A percentile compares a stretch with the other conserved stretches of the same genome.
These are phyloP conservation scores for Amazona finschi DNA, from an alignment of 2,797 vertebrate genomes.

Conservation along the genomic window DNA sequence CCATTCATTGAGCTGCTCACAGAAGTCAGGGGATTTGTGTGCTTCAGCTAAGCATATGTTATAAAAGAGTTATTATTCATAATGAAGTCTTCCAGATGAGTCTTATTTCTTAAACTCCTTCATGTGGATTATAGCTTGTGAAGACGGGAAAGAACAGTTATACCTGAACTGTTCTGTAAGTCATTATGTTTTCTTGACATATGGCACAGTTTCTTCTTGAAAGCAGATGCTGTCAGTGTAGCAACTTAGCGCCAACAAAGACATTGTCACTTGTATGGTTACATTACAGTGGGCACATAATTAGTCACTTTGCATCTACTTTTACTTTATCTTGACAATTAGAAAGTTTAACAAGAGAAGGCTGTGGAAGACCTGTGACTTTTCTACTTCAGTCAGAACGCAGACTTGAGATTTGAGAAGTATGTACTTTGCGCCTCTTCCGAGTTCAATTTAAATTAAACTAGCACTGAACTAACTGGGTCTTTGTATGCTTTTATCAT, in stretches of 20 bases:
- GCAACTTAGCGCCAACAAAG: not conserved
- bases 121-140: conserved; percentile 16
- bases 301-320: not conserved
- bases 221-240: not conserved
- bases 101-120: conserved; percentile 13
- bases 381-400: not conserved
- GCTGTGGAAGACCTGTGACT: not conserved
- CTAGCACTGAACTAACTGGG: not conserved
- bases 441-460: not conserved
- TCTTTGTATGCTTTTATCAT: not conserved
- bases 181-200: not conserved
- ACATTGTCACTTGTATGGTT: not conserved
- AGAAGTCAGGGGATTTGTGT: not conserved
- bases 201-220: not conserved
- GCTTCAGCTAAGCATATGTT: not conserved
- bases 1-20: not conserved
- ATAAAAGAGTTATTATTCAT: conserved; percentile 4
- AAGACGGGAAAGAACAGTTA: not conserved
- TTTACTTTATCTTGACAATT: conserved; percentile 11
- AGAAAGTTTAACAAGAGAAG: not conserved
- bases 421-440: not conserved
- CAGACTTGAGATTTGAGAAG: not conserved
- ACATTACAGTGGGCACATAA: not conserved
- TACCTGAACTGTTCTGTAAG: not conserved
- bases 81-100: conserved; percentile 42